These are phyloP conservation scores for Parazoanthus atlanticus DNA, from an alignment of 92 coral and sea anemone species.

Conservation along the genomic window DNA sequence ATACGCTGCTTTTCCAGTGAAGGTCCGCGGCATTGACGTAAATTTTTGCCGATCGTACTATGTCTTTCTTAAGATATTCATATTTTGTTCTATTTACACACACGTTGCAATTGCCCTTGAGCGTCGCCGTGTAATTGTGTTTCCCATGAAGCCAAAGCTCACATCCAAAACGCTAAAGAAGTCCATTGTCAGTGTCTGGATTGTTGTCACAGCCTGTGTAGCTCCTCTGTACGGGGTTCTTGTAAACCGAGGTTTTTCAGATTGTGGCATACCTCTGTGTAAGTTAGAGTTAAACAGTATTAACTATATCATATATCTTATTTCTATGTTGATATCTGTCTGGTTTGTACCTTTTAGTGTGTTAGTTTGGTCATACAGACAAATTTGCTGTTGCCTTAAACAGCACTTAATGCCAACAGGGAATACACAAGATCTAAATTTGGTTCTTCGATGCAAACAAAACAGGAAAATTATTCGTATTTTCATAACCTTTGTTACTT, in stretches of 20 bases:
- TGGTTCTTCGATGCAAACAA: conserved; percentile 32
- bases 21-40: neutral
- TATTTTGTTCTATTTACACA: conserved; percentile 27
- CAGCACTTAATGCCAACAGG: conserved; percentile 7
- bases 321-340: neutral
- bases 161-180: conserved; percentile 18
- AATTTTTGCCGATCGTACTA: conserved; percentile 11
- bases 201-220: neutral
- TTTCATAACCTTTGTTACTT: neutral
- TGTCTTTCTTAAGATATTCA: neutral
- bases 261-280: neutral
- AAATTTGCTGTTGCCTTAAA: conserved; percentile 17
- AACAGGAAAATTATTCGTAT: conserved; percentile 36
- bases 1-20: neutral
- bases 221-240: conserved; percentile 6
- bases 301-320: neutral
- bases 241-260: neutral
- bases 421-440: neutral
- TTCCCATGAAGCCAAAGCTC: conserved; percentile 42
- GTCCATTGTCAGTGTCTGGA: conserved; percentile 8
- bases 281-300: neutral
- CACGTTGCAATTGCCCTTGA: conserved; percentile 58
- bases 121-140: conserved; percentile 44
- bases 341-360: neutral
- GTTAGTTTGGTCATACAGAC: conserved; percentile 20